A percentile compares a stretch with the other conserved stretches of the same genome.
These are phyloP conservation scores for Prunella strophiata DNA, from an alignment of 2,797 vertebrate genomes.

Conservation along the genomic window DNA sequence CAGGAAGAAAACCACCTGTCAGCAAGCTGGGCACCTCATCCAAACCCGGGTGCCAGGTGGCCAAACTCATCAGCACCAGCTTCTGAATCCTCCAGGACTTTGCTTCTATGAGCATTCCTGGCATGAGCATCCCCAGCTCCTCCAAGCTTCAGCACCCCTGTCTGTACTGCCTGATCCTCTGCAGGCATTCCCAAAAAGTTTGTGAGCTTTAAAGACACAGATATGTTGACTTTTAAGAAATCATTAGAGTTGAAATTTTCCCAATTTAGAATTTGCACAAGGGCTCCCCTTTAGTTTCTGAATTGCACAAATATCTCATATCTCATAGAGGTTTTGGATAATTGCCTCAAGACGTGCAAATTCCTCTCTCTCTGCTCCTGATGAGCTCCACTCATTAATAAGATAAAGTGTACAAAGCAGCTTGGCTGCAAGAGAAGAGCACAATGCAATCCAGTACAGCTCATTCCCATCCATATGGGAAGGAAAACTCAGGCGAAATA, in stretches of 20 bases:
- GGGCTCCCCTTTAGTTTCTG: background rate
- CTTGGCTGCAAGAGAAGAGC: background rate
- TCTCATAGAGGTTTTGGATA: background rate
- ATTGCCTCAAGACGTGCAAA: background rate
- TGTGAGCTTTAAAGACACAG: background rate
- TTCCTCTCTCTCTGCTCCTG: background rate
- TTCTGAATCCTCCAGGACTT: background rate
- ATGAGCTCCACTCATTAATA: background rate
- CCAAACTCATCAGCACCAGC: background rate
- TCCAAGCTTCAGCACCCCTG: background rate
- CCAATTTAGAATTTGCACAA: background rate
- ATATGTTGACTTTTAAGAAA: background rate
- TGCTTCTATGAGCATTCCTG: background rate
- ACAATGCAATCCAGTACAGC: background rate
- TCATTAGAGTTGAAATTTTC: background rate
- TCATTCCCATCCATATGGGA: background rate
- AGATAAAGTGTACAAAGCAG: background rate
- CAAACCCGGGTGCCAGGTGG: background rate
- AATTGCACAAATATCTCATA: background rate
- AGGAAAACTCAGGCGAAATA: background rate
- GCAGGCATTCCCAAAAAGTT: background rate
- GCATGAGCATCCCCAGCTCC: background rate
- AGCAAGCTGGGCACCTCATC: background rate
- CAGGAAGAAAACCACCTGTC: conserved; percentile 35
- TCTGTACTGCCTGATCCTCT: background rate